Conservation (phyloP, 2,113 vertebrate species). For the Mastomys natalensis region DNA sequence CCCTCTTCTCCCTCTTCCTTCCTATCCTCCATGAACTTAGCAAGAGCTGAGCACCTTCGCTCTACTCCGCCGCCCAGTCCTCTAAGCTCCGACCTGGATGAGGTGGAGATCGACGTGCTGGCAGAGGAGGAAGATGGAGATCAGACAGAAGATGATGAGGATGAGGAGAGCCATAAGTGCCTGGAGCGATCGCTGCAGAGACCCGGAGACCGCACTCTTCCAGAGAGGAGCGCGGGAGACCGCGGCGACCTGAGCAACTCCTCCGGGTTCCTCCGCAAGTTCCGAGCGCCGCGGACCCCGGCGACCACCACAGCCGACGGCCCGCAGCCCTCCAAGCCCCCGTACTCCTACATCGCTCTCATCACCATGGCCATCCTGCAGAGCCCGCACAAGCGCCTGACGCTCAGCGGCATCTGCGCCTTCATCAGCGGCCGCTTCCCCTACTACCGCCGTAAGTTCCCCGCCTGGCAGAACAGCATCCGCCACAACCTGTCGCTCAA, state of each 20-base stretch:
- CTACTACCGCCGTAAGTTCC: slow-evolving; percentile 93
- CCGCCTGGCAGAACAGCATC: slow-evolving; percentile 98
- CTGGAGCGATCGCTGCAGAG: not conserved
- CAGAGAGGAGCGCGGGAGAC: not conserved
- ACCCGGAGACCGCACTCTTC: not conserved
- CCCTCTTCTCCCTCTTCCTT: not conserved
- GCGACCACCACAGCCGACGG: slow-evolving; percentile 59
- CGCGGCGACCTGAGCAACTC: slow-evolving; percentile 29
- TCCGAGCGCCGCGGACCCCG: not conserved
- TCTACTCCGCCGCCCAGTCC: not conserved
- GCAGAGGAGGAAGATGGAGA: slow-evolving; percentile 48
- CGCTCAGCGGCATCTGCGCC: slow-evolving; percentile 94
- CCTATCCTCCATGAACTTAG: slow-evolving; percentile 55
- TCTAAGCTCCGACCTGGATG: not conserved
- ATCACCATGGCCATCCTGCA: slow-evolving; percentile 97
- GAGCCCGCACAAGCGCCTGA: slow-evolving; percentile 92
- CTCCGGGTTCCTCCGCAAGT: slow-evolving; percentile 84
- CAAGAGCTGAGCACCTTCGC: not conserved
- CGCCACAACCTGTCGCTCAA: slow-evolving; percentile 97
- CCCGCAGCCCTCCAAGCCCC: slow-evolving; percentile 88
- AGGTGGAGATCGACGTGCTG: slow-evolving; percentile 20
- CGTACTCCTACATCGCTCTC: slow-evolving; percentile 95
- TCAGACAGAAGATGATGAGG: not conserved
- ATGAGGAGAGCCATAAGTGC: not conserved
- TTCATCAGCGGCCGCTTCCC: slow-evolving; percentile 95